phyloP scores from a whole-genome alignment of 2,797 vertebrate species.

The Smutsia temminckii region DNA sequence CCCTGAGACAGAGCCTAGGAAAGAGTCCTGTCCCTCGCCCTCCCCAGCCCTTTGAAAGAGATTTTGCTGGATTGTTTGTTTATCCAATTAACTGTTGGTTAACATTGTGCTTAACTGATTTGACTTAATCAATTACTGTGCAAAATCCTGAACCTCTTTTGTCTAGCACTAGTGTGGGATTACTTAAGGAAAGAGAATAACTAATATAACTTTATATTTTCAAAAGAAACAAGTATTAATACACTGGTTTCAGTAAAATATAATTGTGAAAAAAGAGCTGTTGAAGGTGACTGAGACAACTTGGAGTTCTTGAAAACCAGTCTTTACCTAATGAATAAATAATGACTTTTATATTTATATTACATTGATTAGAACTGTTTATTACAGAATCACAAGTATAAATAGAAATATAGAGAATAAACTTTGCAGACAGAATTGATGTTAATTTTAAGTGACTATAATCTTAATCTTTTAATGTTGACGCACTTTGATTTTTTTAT shows the following conservation, averaged over 20 bases:
- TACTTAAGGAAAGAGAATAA: constrained; percentile 75
- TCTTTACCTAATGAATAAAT: constrained; percentile 1
- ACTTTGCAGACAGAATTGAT: constrained; percentile 28
- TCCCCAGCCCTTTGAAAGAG: neutral
- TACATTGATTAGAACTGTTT: constrained; percentile 56
- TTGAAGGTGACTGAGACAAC: constrained; percentile 68
- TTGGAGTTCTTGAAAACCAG: constrained; percentile 55
- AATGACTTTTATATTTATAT: constrained; percentile 61
- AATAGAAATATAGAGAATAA: constrained; percentile 38
- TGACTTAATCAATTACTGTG: neutral
- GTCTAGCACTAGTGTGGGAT: neutral
- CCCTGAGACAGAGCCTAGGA: neutral
- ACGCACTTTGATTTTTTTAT: neutral
- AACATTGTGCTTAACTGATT: constrained; percentile 28
- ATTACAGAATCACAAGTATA: constrained; percentile 46
- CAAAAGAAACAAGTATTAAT: constrained; percentile 62
- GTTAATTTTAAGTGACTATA: constrained; percentile 41
- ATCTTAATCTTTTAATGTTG: constrained; percentile 42
- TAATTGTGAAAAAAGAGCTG: constrained; percentile 28
- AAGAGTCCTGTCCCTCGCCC: neutral
- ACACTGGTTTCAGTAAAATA: constrained; percentile 33
- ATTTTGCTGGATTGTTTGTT: constrained; percentile 25
- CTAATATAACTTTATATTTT: constrained; percentile 57
- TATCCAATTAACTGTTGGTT: constrained; percentile 3
- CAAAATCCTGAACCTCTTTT: constrained; percentile 45